Percentiles rank a stretch among this genome's conserved stretches.
Evolutionary conservation across 1,140 invertebrate species (phyloP).

Genomic region (Agrilus planipennis): DNA sequence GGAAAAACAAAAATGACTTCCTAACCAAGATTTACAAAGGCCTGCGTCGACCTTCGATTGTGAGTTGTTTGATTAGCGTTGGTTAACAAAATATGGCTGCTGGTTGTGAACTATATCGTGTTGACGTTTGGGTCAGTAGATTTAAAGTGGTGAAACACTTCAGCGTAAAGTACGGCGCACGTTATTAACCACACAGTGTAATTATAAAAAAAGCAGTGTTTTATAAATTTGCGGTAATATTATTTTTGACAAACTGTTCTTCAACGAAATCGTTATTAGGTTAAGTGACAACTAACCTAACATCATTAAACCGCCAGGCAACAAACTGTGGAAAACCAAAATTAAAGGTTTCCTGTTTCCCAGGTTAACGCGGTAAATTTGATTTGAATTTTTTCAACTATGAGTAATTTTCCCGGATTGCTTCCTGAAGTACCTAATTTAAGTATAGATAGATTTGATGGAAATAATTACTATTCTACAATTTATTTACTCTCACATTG

Average conservation of each 20-base stretch:
- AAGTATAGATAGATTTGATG: conserved; percentile 48
- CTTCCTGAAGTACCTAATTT: conserved; percentile 50
- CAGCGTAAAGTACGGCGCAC: no score
- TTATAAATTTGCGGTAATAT: no score
- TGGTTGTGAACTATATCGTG: no score
- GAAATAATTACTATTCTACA: conserved; percentile 36
- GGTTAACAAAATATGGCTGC: conserved; percentile 26
- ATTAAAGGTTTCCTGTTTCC: conserved; percentile 12
- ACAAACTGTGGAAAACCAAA: conserved; percentile 6
- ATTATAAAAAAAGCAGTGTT: no score
- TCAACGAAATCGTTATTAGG: no score
- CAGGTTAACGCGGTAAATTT: conserved; percentile 15
- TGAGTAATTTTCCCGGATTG: conserved; percentile 49
- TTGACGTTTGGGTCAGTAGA: no score
- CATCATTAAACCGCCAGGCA: no score
- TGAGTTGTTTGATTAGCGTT: no score
- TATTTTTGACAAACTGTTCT: no score
- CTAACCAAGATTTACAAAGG: conserved; percentile 25
- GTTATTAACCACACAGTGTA: no score
- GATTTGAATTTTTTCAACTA: conserved; percentile 23
- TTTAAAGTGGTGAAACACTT: no score
- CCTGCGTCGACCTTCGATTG: conserved; percentile 30
- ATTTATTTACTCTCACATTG: conserved; percentile 57
- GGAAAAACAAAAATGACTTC: conserved; percentile 16
- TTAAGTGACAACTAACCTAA: no score